These are phyloP conservation scores for Ceraclea dissimilis DNA, from an alignment of 2,888 invertebrate species.

Conservation along the genomic window DNA sequence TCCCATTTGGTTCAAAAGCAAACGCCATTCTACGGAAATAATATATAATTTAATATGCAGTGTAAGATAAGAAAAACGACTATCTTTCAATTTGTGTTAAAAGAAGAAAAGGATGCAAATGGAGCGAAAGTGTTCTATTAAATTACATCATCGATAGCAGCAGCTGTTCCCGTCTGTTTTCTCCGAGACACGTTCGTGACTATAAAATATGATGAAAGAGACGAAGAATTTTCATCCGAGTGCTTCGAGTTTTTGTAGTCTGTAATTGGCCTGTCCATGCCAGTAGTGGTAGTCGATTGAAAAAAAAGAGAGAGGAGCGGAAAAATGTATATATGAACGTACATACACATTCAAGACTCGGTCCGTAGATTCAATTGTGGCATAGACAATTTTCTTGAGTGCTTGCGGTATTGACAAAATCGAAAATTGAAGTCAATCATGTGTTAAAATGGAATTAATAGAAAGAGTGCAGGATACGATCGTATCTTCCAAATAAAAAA, in stretches of 20 bases:
- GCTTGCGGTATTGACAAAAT: constrained; percentile 1
- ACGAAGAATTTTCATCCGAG: constrained; percentile 17
- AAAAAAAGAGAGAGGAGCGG: constrained; percentile 14
- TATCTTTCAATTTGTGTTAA: background rate
- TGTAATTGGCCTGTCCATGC: constrained; percentile 25
- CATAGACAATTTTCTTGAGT: constrained; percentile 9
- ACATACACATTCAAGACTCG: too few relatives aligned
- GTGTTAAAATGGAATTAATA: too few relatives aligned
- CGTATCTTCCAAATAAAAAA: too few relatives aligned
- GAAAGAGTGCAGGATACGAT: too few relatives aligned
- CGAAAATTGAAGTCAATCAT: background rate
- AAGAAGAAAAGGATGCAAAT: background rate
- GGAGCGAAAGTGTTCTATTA: background rate
- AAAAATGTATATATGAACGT: constrained; percentile 3
- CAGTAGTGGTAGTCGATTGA: constrained; percentile 17
- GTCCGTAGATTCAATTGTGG: background rate
- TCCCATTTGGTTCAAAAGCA: too few relatives aligned
- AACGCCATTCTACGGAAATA: too few relatives aligned
- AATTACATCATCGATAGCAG: background rate
- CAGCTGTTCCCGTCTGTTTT: background rate
- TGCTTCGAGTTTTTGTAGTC: constrained; percentile 18
- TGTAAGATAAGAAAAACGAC: background rate
- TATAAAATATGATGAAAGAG: constrained; percentile 4
- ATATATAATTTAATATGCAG: background rate
- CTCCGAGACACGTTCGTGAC: background rate